Base-by-base conservation (phyloP, 2,888 invertebrate species). In the Drosophila setosimentum region DNA sequence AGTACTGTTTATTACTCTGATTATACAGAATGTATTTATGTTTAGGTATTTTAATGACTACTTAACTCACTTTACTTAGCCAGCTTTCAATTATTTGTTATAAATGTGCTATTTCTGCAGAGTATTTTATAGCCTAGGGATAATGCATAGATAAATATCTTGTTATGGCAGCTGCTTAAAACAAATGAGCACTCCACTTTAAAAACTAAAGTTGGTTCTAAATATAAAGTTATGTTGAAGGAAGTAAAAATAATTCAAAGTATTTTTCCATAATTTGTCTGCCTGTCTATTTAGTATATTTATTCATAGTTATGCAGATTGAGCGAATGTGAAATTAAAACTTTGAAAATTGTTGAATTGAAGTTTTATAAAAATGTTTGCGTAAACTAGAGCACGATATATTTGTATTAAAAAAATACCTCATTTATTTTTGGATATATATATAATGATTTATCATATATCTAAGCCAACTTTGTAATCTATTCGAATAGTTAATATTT, bases 11-110 rank as follows among this genome's bases (percentile, higher is more conserved):
- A 76, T 65, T 62, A 59, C 16, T 48, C 51, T 68, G 35, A 32
- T 65, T 73, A 66, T 59, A 27, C 29, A 57, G 53, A 24, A 32
- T 73, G 30, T 11, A 53, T 33, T 48, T 62, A 62, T 55, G 50
- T 29, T 48, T 33, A 7, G 37, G 5, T 48, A 61, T 18, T 55
- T 51, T 61, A 58, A 68, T 53, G 35, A 33, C 24, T 37, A 32
- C 51, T 37, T 42, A n/a, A 27, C 11, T 40, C 45, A 21, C 42
- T 33, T 53, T 11, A 33, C 18, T 48, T 27, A 24, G 32, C 18
- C 21, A 45, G 60, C 53, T 30, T 61, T 35, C 10, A 49, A 42
- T 60, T 68, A 45, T 53, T 29, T 48, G 16, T 8, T 5, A 40
- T 24, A 21, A 21, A 49, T n/a, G n/a, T n/a, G 33, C 21, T 11